Conservation (phyloP, 2,797 vertebrate genomes). For the Phrynocephalus forsythii region DNA sequence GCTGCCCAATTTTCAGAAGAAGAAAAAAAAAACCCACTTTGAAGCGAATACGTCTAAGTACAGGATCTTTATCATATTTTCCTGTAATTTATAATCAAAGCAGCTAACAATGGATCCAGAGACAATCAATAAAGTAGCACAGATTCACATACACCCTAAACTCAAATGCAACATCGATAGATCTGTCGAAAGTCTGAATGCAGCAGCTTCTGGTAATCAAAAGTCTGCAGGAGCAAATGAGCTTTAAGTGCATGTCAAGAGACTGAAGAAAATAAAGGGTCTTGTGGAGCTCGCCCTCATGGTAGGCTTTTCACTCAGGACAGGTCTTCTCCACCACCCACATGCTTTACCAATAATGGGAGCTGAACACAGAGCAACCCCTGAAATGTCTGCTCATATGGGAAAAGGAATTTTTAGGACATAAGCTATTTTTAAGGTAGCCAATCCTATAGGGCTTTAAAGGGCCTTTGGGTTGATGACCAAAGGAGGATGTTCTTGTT, state of each 20-base stretch:
- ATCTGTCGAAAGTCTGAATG: background rate
- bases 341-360: too few species aligned
- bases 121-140: background rate
- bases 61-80: background rate
- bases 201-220: background rate
- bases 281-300: too few species aligned
- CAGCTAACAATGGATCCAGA: background rate
- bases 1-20: background rate
- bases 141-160: background rate
- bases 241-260: background rate
- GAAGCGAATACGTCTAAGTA: background rate
- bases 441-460: background rate
- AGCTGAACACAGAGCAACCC: background rate
- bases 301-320: too few species aligned
- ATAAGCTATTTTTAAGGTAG: background rate
- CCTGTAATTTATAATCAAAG: background rate
- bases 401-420: background rate
- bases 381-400: background rate
- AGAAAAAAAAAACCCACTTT: background rate
- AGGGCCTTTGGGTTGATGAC: too few species aligned
- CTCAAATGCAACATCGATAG: background rate
- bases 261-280: background rate
- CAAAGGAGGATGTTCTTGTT: too few species aligned
- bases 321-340: background rate
- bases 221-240: too few species aligned